Conservation (phyloP, 2,797 vertebrate genomes). For the Spinus pinus region DNA sequence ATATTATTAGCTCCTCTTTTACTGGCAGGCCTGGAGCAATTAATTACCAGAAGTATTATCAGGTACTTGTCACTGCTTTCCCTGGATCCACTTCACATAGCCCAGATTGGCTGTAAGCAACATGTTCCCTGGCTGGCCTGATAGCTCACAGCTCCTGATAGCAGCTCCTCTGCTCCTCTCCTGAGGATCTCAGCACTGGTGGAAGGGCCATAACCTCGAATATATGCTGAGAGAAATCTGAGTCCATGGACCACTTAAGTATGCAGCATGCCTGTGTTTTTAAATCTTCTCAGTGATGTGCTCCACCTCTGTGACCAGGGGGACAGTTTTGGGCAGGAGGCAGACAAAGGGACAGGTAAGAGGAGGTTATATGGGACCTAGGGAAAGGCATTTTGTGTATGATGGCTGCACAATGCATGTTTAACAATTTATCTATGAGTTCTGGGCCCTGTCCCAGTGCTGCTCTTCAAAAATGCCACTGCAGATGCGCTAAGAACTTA, state of each 20-base stretch:
- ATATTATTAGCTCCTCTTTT: slow-evolving; percentile 49
- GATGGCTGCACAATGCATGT: neutral
- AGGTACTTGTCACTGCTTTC: slow-evolving; percentile 16
- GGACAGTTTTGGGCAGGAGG: neutral
- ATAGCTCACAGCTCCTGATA: neutral
- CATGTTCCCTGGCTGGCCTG: neutral
- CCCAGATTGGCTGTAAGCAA: neutral
- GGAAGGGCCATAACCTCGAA: neutral
- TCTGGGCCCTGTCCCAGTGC: neutral
- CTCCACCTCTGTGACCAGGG: neutral
- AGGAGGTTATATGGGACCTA: neutral
- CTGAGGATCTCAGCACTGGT: neutral
- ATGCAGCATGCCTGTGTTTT: neutral
- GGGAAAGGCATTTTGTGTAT: neutral
- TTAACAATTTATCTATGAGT: neutral
- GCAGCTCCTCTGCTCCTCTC: neutral
- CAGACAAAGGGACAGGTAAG: neutral
- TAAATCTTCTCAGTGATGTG: neutral
- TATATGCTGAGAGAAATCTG: neutral
- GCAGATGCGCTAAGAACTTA: neutral
- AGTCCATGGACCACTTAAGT: neutral
- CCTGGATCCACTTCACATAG: slow-evolving; percentile 8
- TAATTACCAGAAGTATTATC: slow-evolving; percentile 43
- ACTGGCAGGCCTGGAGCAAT: slow-evolving; percentile 8
- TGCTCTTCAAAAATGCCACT: neutral